Evolutionary conservation across 2,113 vertebrate species (phyloP), one percentile per base, ranked within the genome.

Genomic region (Dipodomys stephensi): DNA sequence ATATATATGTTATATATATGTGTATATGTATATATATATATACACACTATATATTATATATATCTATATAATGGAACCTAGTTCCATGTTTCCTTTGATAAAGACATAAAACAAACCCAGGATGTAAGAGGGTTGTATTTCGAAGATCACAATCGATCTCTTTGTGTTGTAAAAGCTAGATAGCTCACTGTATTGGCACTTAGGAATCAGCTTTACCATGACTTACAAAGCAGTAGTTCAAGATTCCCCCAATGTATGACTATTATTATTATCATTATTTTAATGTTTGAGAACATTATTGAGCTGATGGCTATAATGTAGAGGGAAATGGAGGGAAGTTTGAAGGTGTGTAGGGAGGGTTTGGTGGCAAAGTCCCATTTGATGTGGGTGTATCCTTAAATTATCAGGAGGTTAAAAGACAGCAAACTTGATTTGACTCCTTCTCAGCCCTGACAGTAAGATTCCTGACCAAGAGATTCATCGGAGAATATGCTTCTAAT

Each of bases 401-500:
- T 90, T 77, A 39, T 39, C 1, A 69, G 20, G 60, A 44, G 53
- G 25, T 6, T 87, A 76, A 94, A 90, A 77, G 19, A 44, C 64
- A 78, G 73, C 64, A 60, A 53, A 44, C 1, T 16, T 69, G 92
- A 81, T 9, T 87, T 71, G 4, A 94, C 35, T 57, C 69, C 64
- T 95, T 94, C 84, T 57, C 98, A 99, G 99, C 99, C 19, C 98
- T 99, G 65, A 98, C 98, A 0, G 99, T 99, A 80, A 98, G 99
- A 1, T 99, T 99, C 95, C 98, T 99, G 46, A 99, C 99, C 0
- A 96, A 98, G 91, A 81, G 98, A 0, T 99, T 99, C 96, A 99
- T 99, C 95, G 99, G 98, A 1, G 99, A 99, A 95, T 99, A 99
- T 93, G 98, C 98, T 28, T 99, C 98, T 62, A 98, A 97, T 60